Conservation (phyloP, 2,888 invertebrate genomes). For the Clistopyga incitator region DNA sequence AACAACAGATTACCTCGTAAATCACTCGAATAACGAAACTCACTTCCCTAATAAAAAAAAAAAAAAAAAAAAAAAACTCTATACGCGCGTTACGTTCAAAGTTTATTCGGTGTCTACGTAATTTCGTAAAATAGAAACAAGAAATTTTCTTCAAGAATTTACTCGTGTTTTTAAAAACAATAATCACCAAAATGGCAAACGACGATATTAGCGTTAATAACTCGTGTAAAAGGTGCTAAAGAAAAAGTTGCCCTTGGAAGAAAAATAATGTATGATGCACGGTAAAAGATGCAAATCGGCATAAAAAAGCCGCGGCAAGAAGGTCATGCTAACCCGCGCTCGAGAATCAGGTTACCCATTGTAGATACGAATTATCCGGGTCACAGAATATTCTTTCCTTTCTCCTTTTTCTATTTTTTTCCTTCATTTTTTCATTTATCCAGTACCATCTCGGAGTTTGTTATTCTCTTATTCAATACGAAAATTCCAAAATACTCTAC, state of each 20-base stretch:
- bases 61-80: too few species aligned
- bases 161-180: too few species aligned
- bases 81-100: not conserved
- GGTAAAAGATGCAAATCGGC: not conserved
- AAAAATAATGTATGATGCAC: not conserved
- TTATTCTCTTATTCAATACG: too few species aligned
- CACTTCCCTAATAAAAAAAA: constrained; percentile 12
- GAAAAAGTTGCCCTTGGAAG: not conserved
- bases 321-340: not conserved
- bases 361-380: constrained; percentile 34
- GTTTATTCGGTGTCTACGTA: too few species aligned
- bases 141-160: too few species aligned
- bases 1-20: constrained; percentile 26
- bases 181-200: too few species aligned
- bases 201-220: too few species aligned
- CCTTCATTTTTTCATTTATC: not conserved
- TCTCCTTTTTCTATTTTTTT: not conserved
- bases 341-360: constrained; percentile 1
- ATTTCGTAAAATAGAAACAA: too few species aligned
- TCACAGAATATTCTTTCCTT: constrained; percentile 13
- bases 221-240: too few species aligned
- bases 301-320: not conserved
- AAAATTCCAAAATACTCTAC: too few species aligned
- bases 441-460: constrained; percentile 18
- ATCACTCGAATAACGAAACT: constrained; percentile 19